A percentile compares a stretch with the other conserved stretches of the same genome.
Conservation (phyloP, 2,888 invertebrate species). For the Seira ritae region DNA sequence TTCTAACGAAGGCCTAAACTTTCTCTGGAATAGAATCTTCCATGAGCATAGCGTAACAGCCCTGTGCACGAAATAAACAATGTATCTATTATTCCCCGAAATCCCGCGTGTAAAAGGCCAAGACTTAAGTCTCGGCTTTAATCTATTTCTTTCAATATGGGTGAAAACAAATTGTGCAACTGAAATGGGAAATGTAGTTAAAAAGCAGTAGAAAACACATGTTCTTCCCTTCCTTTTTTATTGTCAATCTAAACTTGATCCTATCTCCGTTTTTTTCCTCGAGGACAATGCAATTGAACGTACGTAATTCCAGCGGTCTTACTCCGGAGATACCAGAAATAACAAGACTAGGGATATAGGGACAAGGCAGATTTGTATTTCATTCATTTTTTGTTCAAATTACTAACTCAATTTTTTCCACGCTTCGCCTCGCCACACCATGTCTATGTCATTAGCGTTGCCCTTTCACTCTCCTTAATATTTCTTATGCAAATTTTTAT, state of each 20-base stretch:
- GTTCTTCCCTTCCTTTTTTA: background rate
- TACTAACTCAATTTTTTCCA: no score
- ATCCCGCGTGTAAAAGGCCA: background rate
- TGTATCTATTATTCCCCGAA: background rate
- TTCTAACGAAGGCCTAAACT: no score
- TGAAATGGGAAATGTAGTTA: slow-evolving; percentile 1
- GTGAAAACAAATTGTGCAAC: background rate
- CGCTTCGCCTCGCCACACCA: no score
- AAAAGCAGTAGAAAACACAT: slow-evolving; percentile 2
- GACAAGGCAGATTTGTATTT: no score
- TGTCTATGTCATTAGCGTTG: no score
- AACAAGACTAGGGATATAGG: no score
- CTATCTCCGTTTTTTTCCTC: background rate
- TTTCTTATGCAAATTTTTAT: background rate
- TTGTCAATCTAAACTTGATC: background rate
- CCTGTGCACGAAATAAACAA: background rate
- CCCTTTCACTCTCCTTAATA: no score
- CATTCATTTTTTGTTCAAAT: no score
- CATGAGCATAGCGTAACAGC: background rate
- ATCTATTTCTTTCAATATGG: background rate
- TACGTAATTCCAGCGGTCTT: no score
- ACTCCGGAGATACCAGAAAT: no score
- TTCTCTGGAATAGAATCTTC: background rate
- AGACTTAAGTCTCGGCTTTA: background rate
- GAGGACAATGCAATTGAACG: no score